phyloP scores from a whole-genome alignment of 2,797 vertebrate genomes.

The Sarcophilus harrisii region DNA sequence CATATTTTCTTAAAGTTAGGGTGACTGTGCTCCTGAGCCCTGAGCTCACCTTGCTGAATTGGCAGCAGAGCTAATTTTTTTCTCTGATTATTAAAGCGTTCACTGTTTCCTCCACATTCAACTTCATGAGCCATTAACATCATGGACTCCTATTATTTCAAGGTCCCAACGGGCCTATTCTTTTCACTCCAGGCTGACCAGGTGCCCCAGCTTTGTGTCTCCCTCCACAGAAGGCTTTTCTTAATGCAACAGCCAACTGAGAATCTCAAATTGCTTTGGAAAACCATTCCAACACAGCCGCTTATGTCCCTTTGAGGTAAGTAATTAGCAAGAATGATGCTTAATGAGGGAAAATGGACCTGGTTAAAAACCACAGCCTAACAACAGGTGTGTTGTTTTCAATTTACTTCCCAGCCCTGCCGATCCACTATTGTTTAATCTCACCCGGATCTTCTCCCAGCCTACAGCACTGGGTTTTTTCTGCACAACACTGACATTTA shows the following conservation, averaged over 20 bases:
- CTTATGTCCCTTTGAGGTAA: not conserved
- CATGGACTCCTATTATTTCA: conserved; percentile 24
- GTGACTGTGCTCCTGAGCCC: not conserved
- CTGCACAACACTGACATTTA: not conserved
- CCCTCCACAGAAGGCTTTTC: not conserved
- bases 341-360: not conserved
- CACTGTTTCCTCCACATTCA: conserved; percentile 2
- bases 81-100: conserved; percentile 24
- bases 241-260: not conserved
- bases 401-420: conserved; percentile 1
- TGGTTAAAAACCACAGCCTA: not conserved
- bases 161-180: conserved; percentile 10
- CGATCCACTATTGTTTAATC: not conserved
- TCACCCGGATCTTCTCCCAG: not conserved
- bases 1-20: not conserved
- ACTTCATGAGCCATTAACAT: conserved; percentile 34
- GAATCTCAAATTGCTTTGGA: not conserved
- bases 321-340: not conserved
- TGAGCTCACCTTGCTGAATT: conserved; percentile 33
- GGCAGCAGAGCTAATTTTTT: conserved; percentile 25
- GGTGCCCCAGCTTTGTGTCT: not conserved
- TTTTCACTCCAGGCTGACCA: conserved; percentile 47
- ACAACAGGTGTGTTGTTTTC: not conserved
- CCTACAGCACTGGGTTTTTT: not conserved
- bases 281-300: not conserved